Base-by-base conservation (phyloP, 1,140 invertebrate species). In the Drepana arcuata region DNA sequence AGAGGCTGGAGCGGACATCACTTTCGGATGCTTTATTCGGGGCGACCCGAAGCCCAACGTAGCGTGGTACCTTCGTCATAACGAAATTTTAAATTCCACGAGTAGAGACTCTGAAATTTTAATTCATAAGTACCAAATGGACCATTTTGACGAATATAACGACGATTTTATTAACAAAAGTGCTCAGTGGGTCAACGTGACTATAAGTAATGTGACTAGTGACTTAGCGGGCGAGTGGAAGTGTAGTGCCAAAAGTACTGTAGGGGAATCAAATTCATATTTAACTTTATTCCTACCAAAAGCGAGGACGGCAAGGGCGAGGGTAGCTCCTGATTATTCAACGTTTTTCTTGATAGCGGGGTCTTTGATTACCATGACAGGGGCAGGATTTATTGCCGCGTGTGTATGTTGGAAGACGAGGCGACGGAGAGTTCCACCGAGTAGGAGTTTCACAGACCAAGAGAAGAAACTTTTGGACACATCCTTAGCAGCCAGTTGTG, bases 11-110 rank as follows among this genome's bases (percentile, higher is more conserved):
- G 74, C 69, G 13, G 69, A 81, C 26, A 71, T 81, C 16, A 92
- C 90, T 12, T 88, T 97, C 30, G 88, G 91, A n/a, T 97, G 95
- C 60, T 85, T 89, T 27, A 89, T 92, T 0, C 88, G 81, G 5
- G 94, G 93, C 0, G 93, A 95, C 70, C 94, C 94, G 0, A 86
- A 90, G 56, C 93, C 95, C 0, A 86, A 88, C 51, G 87, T 94
- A 5, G 88, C 87, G 31, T 97, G 95, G 94, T 86, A 90, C 5
- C 85, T 92, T 25, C 90, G 93, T 55, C 90, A 92, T 25, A 37
- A 36, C 21, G 53, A 67, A 55, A 46, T 74, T 18, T 48, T 47
- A 16, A 78, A 80, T 34, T 55, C 49, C 28, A 71, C 65, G 5
- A 48, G 38, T 30, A 64, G 60, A 41, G 43, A 59, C 39, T 70